Evolutionary conservation across 2,888 invertebrate species (phyloP), one percentile per base, ranked within the genome.

Genomic region (Lydus trimaculatus): DNA sequence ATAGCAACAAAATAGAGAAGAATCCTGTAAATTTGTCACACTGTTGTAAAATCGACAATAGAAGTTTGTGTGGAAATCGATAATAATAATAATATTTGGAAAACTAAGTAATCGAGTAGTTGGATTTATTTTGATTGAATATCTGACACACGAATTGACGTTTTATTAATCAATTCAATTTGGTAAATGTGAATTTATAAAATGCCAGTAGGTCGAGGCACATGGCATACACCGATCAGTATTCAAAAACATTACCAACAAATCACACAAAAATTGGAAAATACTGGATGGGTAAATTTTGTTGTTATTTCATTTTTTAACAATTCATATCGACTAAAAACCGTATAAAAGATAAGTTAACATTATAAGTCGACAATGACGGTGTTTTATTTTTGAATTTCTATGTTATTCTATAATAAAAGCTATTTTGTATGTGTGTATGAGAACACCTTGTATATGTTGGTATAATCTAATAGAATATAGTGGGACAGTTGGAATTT

Each of bases 141-240:
- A 52, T 52, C 11, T 25, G 52, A 52, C 52, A 13, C 2, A 25
- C n/a, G n/a, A 25, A 52, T 6, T 25, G 25, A 3, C 25, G 25
- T 23, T 52, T 25, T 25, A 9, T 52, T 43, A 11, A 43, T n/a
- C n/a, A 17, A 17, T 43, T 6, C 7, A 1, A 7, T 43, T 43
- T 2, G 48, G 48, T 9, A 3, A 20, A 20, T 5, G n/a, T 48
- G 0, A 9, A 20, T 11, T 48, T 17, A 17, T 13, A 25, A 52
- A 52, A 52, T 25, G 25, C 13, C 52, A 25, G 17, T 15, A 0
- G 63, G 63, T 25, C 31, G 69, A 70, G 78, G 70, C 23, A 69
- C 74, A 65, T 82, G 79, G 79, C 72, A 71, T 39, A 82, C 81
- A 0, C 81, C 81, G 2, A 70, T 77, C 31, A 77, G 78, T 8